phyloP scores from a whole-genome alignment of 2,888 invertebrate species.

The Brenthis hecate region DNA sequence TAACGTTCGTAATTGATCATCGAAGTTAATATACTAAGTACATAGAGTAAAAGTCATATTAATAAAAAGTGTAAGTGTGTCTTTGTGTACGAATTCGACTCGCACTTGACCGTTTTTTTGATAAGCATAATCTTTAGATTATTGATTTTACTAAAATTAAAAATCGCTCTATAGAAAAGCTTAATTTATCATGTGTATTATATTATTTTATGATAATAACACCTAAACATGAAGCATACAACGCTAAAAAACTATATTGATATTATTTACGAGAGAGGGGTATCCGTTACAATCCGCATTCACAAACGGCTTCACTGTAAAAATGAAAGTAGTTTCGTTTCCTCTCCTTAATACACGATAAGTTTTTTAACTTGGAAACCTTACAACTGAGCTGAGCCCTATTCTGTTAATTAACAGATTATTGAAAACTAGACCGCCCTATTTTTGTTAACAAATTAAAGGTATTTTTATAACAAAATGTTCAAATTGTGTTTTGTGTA shows the following conservation, averaged over 20 bases:
- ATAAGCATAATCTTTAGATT: too few relatives aligned
- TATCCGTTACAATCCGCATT: conserved; percentile 1
- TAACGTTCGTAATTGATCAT: too few relatives aligned
- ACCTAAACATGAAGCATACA: background rate
- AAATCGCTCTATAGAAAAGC: too few relatives aligned
- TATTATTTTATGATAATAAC: too few relatives aligned
- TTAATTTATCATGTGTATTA: too few relatives aligned
- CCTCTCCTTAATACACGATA: conserved; percentile 31
- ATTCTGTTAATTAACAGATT: conserved; percentile 26
- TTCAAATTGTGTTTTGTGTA: background rate
- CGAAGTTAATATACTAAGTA: too few relatives aligned
- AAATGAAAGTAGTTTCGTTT: conserved; percentile 41
- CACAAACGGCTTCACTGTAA: conserved; percentile 20
- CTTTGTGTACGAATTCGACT: too few relatives aligned
- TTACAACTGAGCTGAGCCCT: conserved; percentile 15
- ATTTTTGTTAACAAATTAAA: background rate
- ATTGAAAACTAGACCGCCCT: conserved; percentile 1
- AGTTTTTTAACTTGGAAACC: conserved; percentile 36
- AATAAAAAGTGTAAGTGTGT: too few relatives aligned
- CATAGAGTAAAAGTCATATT: too few relatives aligned
- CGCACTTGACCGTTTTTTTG: too few relatives aligned
- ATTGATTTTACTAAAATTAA: too few relatives aligned
- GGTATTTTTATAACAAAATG: background rate
- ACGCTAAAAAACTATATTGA: background rate
- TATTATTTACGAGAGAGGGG: background rate